These are phyloP conservation scores for Harpagifer antarcticus DNA, from an alignment of 2,797 vertebrate species.

Conservation along the genomic window DNA sequence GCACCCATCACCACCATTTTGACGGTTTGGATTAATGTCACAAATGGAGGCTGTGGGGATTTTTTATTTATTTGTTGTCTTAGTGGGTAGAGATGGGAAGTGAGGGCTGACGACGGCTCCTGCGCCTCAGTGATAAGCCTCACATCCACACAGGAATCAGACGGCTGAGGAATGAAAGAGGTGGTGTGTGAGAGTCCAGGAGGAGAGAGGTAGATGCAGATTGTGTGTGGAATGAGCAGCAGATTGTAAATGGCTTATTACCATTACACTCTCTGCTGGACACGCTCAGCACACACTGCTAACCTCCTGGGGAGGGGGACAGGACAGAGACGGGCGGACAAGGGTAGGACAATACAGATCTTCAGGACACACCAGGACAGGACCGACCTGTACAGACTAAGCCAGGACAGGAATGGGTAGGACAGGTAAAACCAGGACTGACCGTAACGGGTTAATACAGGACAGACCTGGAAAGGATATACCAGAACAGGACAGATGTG, in stretches of 20 bases:
- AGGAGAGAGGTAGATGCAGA: conserved; percentile 69
- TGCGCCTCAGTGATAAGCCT: conserved; percentile 62
- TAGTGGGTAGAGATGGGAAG: conserved; percentile 11
- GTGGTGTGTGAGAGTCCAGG: conserved; percentile 24
- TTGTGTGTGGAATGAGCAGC: conserved; percentile 82
- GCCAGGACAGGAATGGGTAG: too few relatives aligned
- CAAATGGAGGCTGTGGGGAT: conserved; percentile 24
- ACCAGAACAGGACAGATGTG: too few relatives aligned
- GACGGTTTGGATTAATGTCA: conserved; percentile 35
- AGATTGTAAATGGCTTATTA: conserved; percentile 72
- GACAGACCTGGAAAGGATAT: too few relatives aligned
- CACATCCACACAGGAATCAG: conserved; percentile 37
- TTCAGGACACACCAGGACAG: not conserved
- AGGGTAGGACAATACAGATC: too few relatives aligned
- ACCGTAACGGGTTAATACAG: too few relatives aligned
- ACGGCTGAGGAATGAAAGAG: conserved; percentile 16
- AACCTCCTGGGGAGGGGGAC: conserved; percentile 16
- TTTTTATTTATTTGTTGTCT: conserved; percentile 3
- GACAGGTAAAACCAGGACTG: too few relatives aligned
- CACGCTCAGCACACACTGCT: conserved; percentile 10
- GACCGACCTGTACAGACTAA: not conserved
- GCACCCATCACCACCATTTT: conserved; percentile 53
- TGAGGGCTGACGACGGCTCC: conserved; percentile 42
- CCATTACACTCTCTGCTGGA: conserved; percentile 41
- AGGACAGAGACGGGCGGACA: not conserved